Evolutionary conservation across 2,888 invertebrate species (phyloP).

Genomic region (Chloromyia formosa): DNA sequence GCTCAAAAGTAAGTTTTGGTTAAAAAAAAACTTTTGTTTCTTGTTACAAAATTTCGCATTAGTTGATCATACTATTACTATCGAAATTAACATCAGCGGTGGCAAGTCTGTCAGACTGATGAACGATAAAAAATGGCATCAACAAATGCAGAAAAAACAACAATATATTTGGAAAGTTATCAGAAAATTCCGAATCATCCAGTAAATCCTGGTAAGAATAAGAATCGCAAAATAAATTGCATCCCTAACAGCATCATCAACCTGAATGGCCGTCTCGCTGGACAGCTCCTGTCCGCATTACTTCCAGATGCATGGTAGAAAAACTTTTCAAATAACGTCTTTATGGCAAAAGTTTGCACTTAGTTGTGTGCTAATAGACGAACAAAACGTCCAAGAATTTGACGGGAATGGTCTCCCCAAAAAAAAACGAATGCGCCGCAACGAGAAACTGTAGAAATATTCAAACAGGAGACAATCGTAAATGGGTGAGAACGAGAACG

Average conservation of each 20-base stretch:
- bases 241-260: neutral
- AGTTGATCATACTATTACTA: too few species aligned
- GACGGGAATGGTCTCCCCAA: conserved; percentile 13
- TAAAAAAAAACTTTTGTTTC: too few species aligned
- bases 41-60: too few species aligned
- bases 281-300: conserved; percentile 29
- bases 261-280: neutral
- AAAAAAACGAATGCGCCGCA: neutral
- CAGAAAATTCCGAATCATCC: too few species aligned
- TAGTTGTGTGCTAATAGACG: conserved; percentile 50
- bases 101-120: too few species aligned
- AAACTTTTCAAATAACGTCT: conserved; percentile 51
- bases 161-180: too few species aligned
- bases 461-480: neutral
- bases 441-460: neutral
- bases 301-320: conserved; percentile 45
- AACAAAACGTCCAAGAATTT: conserved; percentile 27
- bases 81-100: too few species aligned
- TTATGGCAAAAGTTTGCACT: conserved; percentile 49
- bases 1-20: too few species aligned
- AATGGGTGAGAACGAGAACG: neutral
- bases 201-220: too few species aligned
- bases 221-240: neutral
- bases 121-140: too few species aligned
- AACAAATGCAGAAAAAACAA: too few species aligned